A percentile compares a stretch with the other conserved stretches of the same genome.
Conservation (phyloP, 2,797 vertebrate genomes). For the Helarctos malayanus region DNA sequence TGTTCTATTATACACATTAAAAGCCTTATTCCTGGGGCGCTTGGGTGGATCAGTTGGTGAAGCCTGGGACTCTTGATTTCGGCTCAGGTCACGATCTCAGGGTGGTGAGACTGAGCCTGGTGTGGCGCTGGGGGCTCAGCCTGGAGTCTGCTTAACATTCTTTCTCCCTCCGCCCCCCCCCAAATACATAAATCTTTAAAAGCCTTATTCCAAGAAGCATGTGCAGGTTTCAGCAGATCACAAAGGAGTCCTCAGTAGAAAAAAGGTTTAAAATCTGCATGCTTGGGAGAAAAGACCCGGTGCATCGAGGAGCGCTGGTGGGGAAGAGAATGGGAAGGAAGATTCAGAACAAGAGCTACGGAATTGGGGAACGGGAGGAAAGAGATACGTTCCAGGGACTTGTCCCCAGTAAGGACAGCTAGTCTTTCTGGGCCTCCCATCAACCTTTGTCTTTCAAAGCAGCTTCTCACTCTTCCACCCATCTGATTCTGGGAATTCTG, state of each 20-base stretch:
- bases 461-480: neutral
- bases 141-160: neutral
- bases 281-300: neutral
- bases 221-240: neutral
- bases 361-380: neutral
- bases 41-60: neutral
- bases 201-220: too few species aligned
- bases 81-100: neutral
- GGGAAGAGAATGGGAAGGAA: neutral
- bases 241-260: neutral
- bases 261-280: neutral
- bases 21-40: neutral
- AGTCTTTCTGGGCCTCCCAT: neutral
- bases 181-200: too few species aligned
- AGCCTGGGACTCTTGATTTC: neutral
- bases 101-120: neutral
- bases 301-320: accelerated
- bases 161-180: neutral
- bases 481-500: neutral
- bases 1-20: neutral
- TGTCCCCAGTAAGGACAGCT: neutral
- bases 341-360: neutral
- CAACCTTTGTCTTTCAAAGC: too few species aligned
- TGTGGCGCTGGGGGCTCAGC: neutral
- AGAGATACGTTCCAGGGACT: neutral